Percentiles rank a stretch among this genome's conserved stretches.
Conservation (phyloP, 2,797 vertebrate species). For the Aulostomus chinensis region DNA sequence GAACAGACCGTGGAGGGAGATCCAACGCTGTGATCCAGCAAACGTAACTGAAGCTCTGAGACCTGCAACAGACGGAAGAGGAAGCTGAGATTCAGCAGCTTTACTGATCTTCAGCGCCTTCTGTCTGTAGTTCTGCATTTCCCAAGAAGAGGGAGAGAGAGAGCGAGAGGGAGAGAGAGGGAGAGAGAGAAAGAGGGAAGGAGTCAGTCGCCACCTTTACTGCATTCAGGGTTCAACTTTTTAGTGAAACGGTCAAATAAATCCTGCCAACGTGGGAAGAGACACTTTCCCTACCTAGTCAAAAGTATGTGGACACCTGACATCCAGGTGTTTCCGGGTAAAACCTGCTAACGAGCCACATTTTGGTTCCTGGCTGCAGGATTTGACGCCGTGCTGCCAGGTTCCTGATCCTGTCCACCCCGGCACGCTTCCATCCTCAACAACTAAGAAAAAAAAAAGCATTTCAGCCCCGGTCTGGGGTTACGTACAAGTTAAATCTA, state of each 20-base stretch:
- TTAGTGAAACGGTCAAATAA: too few relatives aligned
- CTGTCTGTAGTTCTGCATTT: constrained; percentile 34
- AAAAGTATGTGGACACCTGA: background rate
- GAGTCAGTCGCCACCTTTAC: background rate
- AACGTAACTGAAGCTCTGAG: constrained; percentile 12
- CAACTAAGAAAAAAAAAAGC: too few relatives aligned
- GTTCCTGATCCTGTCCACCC: too few relatives aligned
- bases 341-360: too few relatives aligned
- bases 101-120: background rate
- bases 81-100: constrained; percentile 41
- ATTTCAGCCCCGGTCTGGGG: too few relatives aligned
- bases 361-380: background rate
- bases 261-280: too few relatives aligned
- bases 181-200: background rate
- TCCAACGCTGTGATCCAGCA: background rate
- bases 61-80: constrained; percentile 15
- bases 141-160: background rate
- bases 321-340: too few relatives aligned
- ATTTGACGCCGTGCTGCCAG: too few relatives aligned
- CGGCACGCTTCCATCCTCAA: too few relatives aligned
- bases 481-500: too few relatives aligned
- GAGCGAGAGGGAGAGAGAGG: background rate
- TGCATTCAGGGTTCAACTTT: too few relatives aligned
- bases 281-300: background rate
- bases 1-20: constrained; percentile 1